phyloP scores from a whole-genome alignment of 1,140 invertebrate species.

The Bombus breviceps region DNA sequence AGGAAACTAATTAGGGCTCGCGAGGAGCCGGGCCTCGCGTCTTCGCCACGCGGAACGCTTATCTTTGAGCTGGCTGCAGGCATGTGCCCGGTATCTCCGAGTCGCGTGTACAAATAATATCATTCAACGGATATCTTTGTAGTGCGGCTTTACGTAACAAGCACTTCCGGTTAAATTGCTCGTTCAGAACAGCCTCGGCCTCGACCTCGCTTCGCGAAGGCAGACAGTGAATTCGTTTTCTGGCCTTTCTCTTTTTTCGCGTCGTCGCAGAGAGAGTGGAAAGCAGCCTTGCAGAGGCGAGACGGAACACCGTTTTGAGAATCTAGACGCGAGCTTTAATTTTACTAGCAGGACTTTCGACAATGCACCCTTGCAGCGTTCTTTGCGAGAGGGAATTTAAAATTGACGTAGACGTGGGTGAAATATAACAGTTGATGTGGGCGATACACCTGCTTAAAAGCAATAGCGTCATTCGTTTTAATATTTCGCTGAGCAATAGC shows the following conservation, averaged over 20 bases:
- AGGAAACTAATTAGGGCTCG: constrained; percentile 44
- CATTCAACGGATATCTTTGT: constrained; percentile 20
- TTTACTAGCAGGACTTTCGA: not conserved
- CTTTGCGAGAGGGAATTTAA: not conserved
- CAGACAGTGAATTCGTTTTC: no score
- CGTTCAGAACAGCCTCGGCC: not conserved
- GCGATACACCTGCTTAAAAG: not conserved
- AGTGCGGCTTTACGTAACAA: not conserved
- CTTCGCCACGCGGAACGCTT: constrained; percentile 22
- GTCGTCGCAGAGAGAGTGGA: not conserved
- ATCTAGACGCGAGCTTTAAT: not conserved
- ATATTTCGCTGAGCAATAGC: no score
- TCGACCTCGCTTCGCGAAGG: not conserved
- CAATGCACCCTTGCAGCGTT: not conserved
- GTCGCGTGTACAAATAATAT: constrained; percentile 41
- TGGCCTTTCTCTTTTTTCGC: not conserved
- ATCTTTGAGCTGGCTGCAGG: constrained; percentile 27
- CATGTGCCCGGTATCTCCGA: constrained; percentile 12
- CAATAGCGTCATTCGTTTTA: no score
- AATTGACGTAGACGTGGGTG: not conserved
- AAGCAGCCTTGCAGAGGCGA: not conserved
- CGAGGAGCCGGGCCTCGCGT: not conserved
- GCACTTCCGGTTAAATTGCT: not conserved
- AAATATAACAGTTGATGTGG: not conserved
- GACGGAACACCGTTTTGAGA: not conserved